Evolutionary conservation across 2,797 vertebrate genomes (phyloP), one percentile per base, ranked within the genome.

Genomic region (Hippopotamyrus pictus): DNA sequence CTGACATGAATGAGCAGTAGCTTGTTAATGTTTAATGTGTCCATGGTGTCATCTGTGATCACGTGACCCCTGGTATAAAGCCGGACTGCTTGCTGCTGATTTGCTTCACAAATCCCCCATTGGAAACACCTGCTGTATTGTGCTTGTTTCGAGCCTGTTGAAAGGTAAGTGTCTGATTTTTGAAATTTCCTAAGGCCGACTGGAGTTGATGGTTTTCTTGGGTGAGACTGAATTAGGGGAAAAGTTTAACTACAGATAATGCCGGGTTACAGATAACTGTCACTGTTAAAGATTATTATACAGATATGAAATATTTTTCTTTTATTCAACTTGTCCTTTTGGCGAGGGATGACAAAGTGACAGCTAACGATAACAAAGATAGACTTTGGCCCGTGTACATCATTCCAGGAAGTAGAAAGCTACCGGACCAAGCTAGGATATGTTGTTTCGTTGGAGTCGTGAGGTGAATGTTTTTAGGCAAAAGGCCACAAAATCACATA

Each of bases 361-460:
- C 6, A 2, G 14, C 50, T 37, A 37, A 93, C 93, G 91, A 91
- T 93, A 93, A 94, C 92, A 91, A 92, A 93, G 92, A 90, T 93
- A 93, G 95, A 96, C 95, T 96, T 96, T 96, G 95, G 91, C 94
- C 95, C 89, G 46, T 54, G 90, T 90, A 89, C 62, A 92, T 90
- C 89, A 17, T 88, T 89, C 90, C 93, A 94, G 94, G 92, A 94
- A 94, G 91, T 89, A 91, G 88, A 65, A 91, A 54, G 8, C 9
- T 19, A 90, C 91, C 82, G 89, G 59, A 89, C 90, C 69, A 93
- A 88, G 90, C 90, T 91, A 89, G 89, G 89, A 88, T 84, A 11
- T 44, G 33, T 62, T 90, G 89, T 90, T 88, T 92, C 93, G 91
- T 90, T 82, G 83, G 69, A 94, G 92, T 91, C 90, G 90, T 94